Evolutionary conservation across 2,888 invertebrate species (phyloP).

Genomic region (Cerastoderma edule): DNA sequence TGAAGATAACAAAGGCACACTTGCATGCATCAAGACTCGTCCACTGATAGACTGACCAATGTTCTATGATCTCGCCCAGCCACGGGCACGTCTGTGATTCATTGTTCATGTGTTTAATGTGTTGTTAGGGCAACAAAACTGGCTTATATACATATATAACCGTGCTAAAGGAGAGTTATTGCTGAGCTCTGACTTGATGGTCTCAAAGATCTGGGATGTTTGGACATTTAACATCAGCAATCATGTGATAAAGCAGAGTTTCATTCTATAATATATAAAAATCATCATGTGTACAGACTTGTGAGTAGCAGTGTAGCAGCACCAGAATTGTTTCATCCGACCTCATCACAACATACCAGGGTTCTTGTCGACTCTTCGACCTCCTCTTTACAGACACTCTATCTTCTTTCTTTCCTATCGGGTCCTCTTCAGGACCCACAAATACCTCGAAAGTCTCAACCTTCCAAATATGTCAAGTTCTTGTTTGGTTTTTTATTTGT

Average conservation of each 20-base stretch:
- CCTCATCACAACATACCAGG: constrained; percentile 52
- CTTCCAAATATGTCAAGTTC: constrained; percentile 14
- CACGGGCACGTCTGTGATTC: constrained; percentile 21
- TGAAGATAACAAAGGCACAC: not conserved
- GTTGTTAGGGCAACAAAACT: constrained; percentile 19
- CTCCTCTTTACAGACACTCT: constrained; percentile 33
- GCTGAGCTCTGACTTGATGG: constrained; percentile 16
- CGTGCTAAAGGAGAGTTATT: constrained; percentile 30
- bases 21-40: not conserved
- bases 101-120: constrained; percentile 18
- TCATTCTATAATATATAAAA: constrained; percentile 45
- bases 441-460: constrained; percentile 65
- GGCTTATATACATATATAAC: constrained; percentile 18
- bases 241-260: constrained; percentile 65
- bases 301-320: constrained; percentile 23
- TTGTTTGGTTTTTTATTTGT: constrained; percentile 19
- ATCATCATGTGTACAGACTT: constrained; percentile 55
- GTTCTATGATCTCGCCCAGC: constrained; percentile 13
- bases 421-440: constrained; percentile 81
- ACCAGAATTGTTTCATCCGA: constrained; percentile 24
- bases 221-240: constrained; percentile 24
- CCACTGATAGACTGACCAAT: constrained; percentile 27
- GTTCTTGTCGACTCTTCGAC: constrained; percentile 52
- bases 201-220: constrained; percentile 31
- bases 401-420: constrained; percentile 69